Conservation (phyloP, 2,888 invertebrate species). For the Myopa testacea region DNA sequence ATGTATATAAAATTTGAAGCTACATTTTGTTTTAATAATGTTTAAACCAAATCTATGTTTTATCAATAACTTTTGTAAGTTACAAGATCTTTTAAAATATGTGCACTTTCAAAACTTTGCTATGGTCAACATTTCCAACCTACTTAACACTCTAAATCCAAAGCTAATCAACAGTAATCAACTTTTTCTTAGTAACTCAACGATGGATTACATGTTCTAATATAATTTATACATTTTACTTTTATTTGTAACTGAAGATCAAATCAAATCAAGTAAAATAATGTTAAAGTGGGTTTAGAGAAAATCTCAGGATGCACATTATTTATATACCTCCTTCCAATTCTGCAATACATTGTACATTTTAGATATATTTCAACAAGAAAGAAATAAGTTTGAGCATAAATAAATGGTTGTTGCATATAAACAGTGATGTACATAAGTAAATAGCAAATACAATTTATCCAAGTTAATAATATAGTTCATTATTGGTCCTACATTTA, state of each 20-base stretch:
- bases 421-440: neutral
- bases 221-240: conserved; percentile 24
- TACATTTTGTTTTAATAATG: neutral
- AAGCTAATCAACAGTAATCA: conserved; percentile 40
- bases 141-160: conserved; percentile 44
- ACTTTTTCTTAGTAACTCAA: conserved; percentile 30
- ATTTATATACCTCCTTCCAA: conserved; percentile 67
- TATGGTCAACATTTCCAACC: conserved; percentile 37
- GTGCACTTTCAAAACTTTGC: conserved; percentile 26
- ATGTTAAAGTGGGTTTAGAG: neutral
- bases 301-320: conserved; percentile 53
- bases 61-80: neutral
- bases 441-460: neutral
- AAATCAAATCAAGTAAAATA: neutral
- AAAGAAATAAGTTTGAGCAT: conserved; percentile 56
- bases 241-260: conserved; percentile 31
- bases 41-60: neutral
- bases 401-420: conserved; percentile 29
- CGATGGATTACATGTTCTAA: neutral
- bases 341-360: conserved; percentile 59
- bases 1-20: neutral
- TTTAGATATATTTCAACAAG: conserved; percentile 49
- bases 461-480: neutral
- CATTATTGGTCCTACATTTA: neutral
- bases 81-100: neutral